Percentiles rank a stretch among this genome's conserved stretches.
phyloP scores from a whole-genome alignment of 2,797 vertebrate species.

The Pipistrellus pipistrellus region DNA sequence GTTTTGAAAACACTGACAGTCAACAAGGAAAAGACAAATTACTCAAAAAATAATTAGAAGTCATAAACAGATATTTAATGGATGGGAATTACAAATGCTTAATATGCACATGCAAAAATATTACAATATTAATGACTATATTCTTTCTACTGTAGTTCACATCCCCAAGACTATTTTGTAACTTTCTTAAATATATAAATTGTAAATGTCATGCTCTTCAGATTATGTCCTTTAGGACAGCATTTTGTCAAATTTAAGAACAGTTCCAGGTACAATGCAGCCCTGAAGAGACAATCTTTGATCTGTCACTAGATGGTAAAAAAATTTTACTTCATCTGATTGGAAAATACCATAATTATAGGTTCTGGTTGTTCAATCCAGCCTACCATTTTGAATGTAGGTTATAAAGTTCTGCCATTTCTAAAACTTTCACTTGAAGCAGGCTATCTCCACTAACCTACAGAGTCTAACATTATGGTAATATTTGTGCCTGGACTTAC shows the following conservation, averaged over 20 bases:
- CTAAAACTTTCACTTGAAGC: background rate
- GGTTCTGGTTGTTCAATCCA: background rate
- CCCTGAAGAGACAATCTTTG: background rate
- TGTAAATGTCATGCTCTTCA: background rate
- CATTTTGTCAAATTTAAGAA: background rate
- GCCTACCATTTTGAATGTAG: background rate
- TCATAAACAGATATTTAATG: background rate
- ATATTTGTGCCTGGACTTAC: background rate
- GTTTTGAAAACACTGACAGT: background rate
- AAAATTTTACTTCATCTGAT: background rate
- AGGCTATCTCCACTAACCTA: background rate
- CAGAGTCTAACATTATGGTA: background rate
- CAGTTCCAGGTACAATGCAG: background rate
- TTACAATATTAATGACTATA: background rate
- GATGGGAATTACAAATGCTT: background rate
- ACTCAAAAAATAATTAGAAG: background rate
- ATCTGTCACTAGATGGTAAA: background rate
- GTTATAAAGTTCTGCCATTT: background rate
- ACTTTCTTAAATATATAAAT: background rate
- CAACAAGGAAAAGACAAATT: background rate
- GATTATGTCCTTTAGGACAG: background rate
- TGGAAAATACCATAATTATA: background rate
- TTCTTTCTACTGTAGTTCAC: background rate
- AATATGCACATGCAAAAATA: background rate
- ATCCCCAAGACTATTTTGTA: background rate